phyloP scores from a whole-genome alignment of 2,797 vertebrate species.

The Galago senegalensis region DNA sequence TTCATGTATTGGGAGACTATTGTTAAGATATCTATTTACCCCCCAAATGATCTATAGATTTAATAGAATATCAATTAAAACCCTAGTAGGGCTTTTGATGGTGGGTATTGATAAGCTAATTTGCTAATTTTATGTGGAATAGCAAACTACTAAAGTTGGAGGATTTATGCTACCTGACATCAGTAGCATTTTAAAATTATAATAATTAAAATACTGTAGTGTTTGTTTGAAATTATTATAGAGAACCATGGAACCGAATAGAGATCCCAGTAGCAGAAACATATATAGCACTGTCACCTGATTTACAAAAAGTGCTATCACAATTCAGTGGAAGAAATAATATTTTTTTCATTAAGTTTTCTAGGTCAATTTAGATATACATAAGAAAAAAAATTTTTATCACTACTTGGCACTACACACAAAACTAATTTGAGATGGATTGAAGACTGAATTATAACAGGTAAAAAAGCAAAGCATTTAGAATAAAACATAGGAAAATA shows the following conservation, averaged over 20 bases:
- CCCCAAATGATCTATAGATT: not conserved
- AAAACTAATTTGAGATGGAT: not conserved
- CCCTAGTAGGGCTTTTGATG: not conserved
- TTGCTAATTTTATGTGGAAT: not conserved
- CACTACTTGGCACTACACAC: not conserved
- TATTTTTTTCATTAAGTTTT: not conserved
- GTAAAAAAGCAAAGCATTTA: not conserved
- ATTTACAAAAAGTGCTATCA: not conserved
- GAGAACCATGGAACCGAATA: not conserved
- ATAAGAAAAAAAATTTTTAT: not conserved
- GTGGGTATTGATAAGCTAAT: constrained; percentile 6
- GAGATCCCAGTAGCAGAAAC: not conserved
- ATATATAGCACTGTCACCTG: not conserved
- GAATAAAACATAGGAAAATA: constrained; percentile 19
- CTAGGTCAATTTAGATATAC: not conserved
- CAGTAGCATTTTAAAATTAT: constrained; percentile 1
- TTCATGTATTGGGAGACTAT: not conserved
- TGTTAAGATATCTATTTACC: not conserved
- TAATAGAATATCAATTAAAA: not conserved
- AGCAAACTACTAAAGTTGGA: not conserved
- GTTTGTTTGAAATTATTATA: not conserved
- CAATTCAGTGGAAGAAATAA: not conserved
- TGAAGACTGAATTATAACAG: not conserved
- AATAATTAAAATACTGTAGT: not conserved
- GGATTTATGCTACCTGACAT: not conserved